Conservation (phyloP, 2,888 invertebrate genomes). For the Lysandra bellargus region DNA sequence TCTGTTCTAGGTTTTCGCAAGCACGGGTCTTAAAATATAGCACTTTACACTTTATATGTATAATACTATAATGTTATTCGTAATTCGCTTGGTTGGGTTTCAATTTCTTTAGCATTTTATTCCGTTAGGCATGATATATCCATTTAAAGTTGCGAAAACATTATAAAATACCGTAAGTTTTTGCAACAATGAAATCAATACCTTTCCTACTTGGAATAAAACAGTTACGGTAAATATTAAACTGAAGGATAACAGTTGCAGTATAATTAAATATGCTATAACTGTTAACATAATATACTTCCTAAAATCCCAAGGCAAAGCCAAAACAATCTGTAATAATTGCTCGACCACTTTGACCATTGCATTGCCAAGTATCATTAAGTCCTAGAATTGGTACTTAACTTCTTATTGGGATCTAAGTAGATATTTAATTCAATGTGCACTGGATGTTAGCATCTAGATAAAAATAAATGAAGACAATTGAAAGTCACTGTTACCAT, state of each 20-base stretch:
- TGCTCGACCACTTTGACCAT: too few relatives aligned
- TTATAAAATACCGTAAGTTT: constrained; percentile 10
- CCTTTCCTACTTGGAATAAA: not conserved
- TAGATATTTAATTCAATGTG: not conserved
- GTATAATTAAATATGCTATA: not conserved
- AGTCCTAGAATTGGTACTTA: too few relatives aligned
- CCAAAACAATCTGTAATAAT: too few relatives aligned
- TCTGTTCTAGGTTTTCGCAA: not conserved
- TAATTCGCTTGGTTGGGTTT: constrained; percentile 23
- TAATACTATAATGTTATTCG: not conserved
- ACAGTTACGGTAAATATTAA: not conserved
- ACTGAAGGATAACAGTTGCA: not conserved
- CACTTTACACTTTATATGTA: not conserved
- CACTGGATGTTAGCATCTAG: not conserved
- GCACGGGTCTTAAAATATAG: not conserved
- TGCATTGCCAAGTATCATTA: too few relatives aligned
- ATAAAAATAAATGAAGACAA: not conserved
- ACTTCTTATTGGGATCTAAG: not conserved
- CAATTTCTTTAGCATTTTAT: constrained; percentile 15
- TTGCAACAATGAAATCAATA: constrained; percentile 21
- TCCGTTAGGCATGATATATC: constrained; percentile 27
- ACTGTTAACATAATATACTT: not conserved
- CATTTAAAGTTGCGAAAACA: constrained; percentile 16
- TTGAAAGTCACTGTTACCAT: constrained; percentile 24
- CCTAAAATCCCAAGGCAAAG: not conserved